These are phyloP conservation scores for Rhea americana DNA, from an alignment of 2,113 vertebrate genomes.

Conservation along the genomic window DNA sequence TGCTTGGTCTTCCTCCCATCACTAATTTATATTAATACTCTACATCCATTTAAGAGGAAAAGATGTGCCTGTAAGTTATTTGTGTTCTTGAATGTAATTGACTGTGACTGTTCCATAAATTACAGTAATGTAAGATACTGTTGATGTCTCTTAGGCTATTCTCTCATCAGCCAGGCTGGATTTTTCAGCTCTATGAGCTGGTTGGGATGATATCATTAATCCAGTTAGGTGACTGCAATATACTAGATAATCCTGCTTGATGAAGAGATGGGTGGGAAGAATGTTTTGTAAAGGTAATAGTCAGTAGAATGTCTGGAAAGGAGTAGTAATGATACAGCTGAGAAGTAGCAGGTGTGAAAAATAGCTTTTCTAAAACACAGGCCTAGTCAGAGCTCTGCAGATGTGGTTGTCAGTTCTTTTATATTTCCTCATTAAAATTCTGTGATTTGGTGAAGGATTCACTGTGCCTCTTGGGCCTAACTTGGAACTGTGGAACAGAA, in stretches of 20 bases:
- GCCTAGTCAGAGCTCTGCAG: constrained; percentile 38
- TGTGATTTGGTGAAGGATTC: not conserved
- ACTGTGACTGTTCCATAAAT: constrained; percentile 25
- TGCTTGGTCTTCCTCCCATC: not conserved
- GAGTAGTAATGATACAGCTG: not conserved
- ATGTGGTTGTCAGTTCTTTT: not conserved
- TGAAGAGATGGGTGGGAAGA: not conserved
- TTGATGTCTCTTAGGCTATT: constrained; percentile 21
- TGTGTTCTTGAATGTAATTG: constrained; percentile 33
- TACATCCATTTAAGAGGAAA: not conserved
- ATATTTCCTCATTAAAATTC: constrained; percentile 12
- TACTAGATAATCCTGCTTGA: not conserved
- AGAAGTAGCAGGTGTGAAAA: constrained; percentile 12
- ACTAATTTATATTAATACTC: constrained; percentile 19
- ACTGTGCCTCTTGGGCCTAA: not conserved
- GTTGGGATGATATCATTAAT: not conserved
- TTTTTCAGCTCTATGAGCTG: constrained; percentile 12
- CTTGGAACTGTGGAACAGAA: not conserved
- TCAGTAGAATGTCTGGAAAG: not conserved
- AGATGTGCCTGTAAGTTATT: not conserved
- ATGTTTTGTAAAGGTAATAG: not conserved
- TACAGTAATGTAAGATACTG: not conserved
- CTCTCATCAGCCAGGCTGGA: not conserved
- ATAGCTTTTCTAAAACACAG: constrained; percentile 7
- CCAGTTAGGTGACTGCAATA: not conserved